These are phyloP conservation scores for Lampris megalopsis DNA, from an alignment of 2,113 vertebrate genomes.

Conservation along the genomic window DNA sequence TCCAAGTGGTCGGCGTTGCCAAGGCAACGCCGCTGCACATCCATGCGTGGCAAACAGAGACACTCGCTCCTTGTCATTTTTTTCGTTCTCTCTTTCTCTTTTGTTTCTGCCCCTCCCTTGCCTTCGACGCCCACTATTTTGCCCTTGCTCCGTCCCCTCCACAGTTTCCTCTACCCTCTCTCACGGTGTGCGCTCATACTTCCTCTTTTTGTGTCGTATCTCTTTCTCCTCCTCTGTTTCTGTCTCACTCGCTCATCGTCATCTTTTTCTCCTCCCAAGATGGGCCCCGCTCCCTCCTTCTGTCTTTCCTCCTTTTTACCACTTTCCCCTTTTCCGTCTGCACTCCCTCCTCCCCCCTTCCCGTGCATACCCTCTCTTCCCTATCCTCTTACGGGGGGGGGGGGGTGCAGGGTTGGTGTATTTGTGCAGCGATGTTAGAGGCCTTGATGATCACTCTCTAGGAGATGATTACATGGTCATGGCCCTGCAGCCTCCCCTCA, in stretches of 20 bases:
- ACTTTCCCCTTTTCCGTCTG: conserved; percentile 59
- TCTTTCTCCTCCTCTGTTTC: conserved; percentile 19
- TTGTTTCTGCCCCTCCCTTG: conserved; percentile 7
- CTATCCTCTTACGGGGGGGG: conserved; percentile 56
- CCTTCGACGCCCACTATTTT: conserved; percentile 14
- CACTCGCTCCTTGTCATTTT: conserved; percentile 56
- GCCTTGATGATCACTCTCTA: conserved; percentile 77
- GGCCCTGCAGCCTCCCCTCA: conserved; percentile 67
- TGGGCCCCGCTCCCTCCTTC: conserved; percentile 30
- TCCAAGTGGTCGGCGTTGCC: conserved; percentile 76
- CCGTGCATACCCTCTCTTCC: not conserved
- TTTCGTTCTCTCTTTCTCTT: conserved; percentile 48
- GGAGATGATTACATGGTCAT: conserved; percentile 81
- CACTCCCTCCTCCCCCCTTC: conserved; percentile 55
- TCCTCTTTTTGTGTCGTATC: not conserved
- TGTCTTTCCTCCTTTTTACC: conserved; percentile 44
- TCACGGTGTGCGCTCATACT: too few species aligned
- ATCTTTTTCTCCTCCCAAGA: conserved; percentile 8
- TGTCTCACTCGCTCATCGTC: not conserved
- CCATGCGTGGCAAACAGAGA: conserved; percentile 76
- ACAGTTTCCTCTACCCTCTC: too few species aligned
- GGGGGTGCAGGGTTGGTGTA: conserved; percentile 69
- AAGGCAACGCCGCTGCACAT: conserved; percentile 74
- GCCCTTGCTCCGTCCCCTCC: conserved; percentile 17
- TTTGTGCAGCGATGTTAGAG: conserved; percentile 75